Evolutionary conservation across 2,797 vertebrate species (phyloP).

Genomic region (Dicrostonyx torquatus): DNA sequence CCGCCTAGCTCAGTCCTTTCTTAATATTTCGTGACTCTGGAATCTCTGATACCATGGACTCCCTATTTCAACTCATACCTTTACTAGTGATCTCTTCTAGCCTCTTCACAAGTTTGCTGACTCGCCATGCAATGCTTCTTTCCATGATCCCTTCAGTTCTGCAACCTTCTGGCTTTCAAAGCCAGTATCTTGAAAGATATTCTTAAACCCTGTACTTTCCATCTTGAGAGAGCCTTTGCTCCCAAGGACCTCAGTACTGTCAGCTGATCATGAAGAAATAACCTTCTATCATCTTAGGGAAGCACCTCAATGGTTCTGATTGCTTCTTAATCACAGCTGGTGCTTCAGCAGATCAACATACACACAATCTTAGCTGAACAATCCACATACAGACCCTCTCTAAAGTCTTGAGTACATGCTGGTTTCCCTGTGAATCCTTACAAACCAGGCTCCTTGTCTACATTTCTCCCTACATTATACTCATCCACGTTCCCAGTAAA

Average conservation of each 20-base stretch:
- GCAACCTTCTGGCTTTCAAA: neutral
- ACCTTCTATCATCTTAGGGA: neutral
- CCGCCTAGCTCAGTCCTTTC: too few relatives aligned
- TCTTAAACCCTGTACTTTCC: neutral
- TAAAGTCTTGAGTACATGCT: neutral
- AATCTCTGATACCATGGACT: too few relatives aligned
- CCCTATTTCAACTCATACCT: neutral
- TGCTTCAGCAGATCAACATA: neutral
- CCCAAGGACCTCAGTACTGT: neutral
- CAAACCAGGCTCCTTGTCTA: neutral
- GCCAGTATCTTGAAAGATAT: neutral
- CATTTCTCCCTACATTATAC: too few relatives aligned
- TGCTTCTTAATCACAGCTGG: neutral
- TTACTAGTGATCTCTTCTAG: neutral
- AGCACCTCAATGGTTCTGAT: neutral
- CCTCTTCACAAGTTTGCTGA: neutral
- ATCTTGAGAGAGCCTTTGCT: neutral
- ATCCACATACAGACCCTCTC: neutral
- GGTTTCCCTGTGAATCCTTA: neutral
- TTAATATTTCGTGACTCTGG: neutral
- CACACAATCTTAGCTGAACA: neutral
- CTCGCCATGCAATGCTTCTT: neutral
- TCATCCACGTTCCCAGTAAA: neutral
- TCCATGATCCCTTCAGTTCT: neutral
- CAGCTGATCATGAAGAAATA: neutral